phyloP scores from a whole-genome alignment of 2,113 vertebrate genomes.

The Barnardius zonarius region DNA sequence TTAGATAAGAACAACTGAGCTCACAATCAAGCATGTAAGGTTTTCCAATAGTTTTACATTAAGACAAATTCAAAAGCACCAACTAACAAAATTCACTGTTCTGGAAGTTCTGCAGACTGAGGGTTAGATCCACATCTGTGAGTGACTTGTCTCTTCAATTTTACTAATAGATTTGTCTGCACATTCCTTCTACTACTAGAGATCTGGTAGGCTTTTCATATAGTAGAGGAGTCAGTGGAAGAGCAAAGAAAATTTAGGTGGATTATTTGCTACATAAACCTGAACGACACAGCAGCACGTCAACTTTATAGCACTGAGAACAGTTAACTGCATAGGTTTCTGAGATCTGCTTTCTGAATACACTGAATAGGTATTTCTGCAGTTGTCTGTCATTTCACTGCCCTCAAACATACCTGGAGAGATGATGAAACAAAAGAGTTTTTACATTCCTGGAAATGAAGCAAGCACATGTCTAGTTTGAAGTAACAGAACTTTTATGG shows the following conservation, averaged over 20 bases:
- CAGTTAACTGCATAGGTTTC: neutral
- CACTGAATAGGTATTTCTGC: neutral
- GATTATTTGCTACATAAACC: neutral
- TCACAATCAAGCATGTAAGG: neutral
- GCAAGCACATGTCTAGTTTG: neutral
- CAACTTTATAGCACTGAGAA: neutral
- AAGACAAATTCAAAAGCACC: neutral
- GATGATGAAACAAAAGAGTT: neutral
- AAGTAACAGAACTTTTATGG: neutral
- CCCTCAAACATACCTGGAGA: neutral
- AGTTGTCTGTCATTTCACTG: neutral
- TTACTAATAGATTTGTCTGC: neutral
- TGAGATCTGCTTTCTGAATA: neutral
- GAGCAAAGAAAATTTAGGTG: neutral
- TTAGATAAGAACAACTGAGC: neutral
- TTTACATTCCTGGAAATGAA: neutral
- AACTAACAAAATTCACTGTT: neutral
- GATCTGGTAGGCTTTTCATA: neutral
- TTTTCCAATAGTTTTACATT: neutral
- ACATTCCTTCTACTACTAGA: neutral
- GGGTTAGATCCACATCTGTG: neutral
- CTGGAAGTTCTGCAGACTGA: neutral
- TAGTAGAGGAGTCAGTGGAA: neutral
- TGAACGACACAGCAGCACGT: neutral
- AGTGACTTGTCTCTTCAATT: neutral